Evolutionary conservation across 1,140 invertebrate species (phyloP).

Genomic region (Scaptomyza hsui): DNA sequence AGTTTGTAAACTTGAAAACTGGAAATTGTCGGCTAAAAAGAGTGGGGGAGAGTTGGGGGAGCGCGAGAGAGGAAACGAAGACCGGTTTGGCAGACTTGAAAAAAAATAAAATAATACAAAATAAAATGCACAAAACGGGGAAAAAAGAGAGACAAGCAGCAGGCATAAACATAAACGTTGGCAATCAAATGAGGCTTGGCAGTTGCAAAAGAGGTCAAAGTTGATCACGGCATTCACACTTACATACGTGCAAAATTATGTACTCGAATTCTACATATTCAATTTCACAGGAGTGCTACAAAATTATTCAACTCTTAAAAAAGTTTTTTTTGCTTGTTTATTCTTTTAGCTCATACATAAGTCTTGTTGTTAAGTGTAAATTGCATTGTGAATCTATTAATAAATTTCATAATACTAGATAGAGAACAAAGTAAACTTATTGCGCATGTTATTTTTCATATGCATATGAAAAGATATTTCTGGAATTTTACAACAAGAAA

Average conservation of each 20-base stretch:
- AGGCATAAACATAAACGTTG: constrained; percentile 71
- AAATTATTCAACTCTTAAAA: no score
- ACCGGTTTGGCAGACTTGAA: constrained; percentile 67
- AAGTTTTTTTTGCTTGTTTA: constrained; percentile 8
- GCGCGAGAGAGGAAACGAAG: constrained; percentile 13
- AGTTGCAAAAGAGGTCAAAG: constrained; percentile 77
- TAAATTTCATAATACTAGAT: background rate
- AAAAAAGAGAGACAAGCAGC: constrained; percentile 48
- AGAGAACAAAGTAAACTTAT: background rate
- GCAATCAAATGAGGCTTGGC: constrained; percentile 71
- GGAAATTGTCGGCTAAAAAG: constrained; percentile 42
- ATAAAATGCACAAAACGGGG: constrained; percentile 64
- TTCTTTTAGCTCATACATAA: constrained; percentile 36
- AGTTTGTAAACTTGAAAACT: constrained; percentile 77
- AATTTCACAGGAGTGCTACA: background rate
- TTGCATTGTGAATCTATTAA: constrained; percentile 17
- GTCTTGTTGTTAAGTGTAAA: background rate
- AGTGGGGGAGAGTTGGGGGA: background rate
- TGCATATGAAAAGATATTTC: background rate
- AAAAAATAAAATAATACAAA: constrained; percentile 56
- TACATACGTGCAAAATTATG: constrained; percentile 21
- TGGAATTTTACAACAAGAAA: background rate
- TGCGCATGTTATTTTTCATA: background rate
- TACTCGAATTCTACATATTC: constrained; percentile 3
- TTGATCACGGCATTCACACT: constrained; percentile 60